These are phyloP conservation scores for Amphipyra berbera DNA, from an alignment of 2,888 invertebrate species.

Conservation along the genomic window DNA sequence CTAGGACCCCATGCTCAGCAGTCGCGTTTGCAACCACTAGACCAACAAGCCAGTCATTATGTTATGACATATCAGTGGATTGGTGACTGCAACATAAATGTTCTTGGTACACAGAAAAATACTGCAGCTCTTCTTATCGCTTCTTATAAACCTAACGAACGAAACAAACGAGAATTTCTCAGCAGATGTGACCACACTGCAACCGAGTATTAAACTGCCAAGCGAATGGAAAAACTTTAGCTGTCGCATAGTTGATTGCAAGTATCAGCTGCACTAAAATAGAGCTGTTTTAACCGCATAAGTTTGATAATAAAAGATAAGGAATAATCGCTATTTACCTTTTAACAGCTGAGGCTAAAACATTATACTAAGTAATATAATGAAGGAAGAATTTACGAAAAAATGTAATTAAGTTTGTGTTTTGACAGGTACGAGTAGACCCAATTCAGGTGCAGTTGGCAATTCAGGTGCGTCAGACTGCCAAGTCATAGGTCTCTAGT, in stretches of 20 bases:
- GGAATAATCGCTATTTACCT: not conserved
- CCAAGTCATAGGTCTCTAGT: no score
- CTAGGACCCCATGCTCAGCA: no score
- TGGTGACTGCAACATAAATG: no score
- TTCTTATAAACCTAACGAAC: not conserved
- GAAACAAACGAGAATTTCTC: slow-evolving; percentile 1
- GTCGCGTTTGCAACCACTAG: no score
- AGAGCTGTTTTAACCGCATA: slow-evolving; percentile 7
- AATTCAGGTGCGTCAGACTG: no score
- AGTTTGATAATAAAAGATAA: slow-evolving; percentile 25
- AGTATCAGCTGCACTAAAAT: slow-evolving; percentile 32
- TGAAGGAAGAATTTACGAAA: not conserved
- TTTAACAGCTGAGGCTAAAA: not conserved
- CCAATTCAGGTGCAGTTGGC: no score
- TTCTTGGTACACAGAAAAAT: no score
- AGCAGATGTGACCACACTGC: slow-evolving; percentile 32
- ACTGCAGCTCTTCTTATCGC: no score
- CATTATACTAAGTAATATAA: not conserved
- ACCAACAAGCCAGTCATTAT: no score
- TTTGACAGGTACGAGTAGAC: no score
- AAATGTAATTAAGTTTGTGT: not conserved
- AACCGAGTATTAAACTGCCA: slow-evolving; percentile 16
- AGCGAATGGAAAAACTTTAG: slow-evolving; percentile 32
- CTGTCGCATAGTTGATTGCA: slow-evolving; percentile 13
- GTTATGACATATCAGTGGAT: no score